Evolutionary conservation across 2,113 vertebrate species (phyloP), one percentile per base, ranked within the genome.

Genomic region (Spea multiplicata): DNA sequence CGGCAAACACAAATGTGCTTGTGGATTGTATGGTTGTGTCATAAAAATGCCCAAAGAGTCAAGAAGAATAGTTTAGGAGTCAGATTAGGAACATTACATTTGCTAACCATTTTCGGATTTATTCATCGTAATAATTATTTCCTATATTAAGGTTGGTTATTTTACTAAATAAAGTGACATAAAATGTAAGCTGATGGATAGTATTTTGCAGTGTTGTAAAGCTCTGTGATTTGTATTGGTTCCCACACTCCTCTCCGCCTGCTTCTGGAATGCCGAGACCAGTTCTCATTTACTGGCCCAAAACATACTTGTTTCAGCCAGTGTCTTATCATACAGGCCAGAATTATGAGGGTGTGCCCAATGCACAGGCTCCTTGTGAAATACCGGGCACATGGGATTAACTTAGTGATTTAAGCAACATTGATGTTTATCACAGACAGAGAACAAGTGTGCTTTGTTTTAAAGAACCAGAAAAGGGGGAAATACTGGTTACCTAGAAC

Each of bases 401-500:
- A 59, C 74, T 67, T 74, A 81, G 45, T 79, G 71, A 83, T 84
- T 64, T 77, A 86, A 82, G 83, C 52, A 84, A 80, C 76, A 0
- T 6, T 45, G 16, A 71, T 82, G 62, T 81, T 53, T 66, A 76
- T 79, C 47, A 84, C 44, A 82, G 78, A 82, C 3, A 78, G 73
- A 75, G 76, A 14, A 81, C 14, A 53, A 74, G 10, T 67, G 82
- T 81, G 83, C 84, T 82, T 82, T 84, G 71, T 82, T 86, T 76
- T 74, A 78, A 81, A 83, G 78, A 57, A 81, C 17, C 64, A 74
- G 64, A 61, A 73, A 75, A 83, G 74, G 30, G 17, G 75, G 84
- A 88, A 85, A 83, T 49, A 44, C 81, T 83, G 59, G 85, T 83
- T 84, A 85, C 82, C 48, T 81, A 50, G 50, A 80, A 79, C 80